Percentiles rank a stretch among this genome's conserved stretches.
These are phyloP conservation scores for Cichlasoma orientale DNA, from an alignment of 2,797 vertebrate genomes.

Conservation along the genomic window DNA sequence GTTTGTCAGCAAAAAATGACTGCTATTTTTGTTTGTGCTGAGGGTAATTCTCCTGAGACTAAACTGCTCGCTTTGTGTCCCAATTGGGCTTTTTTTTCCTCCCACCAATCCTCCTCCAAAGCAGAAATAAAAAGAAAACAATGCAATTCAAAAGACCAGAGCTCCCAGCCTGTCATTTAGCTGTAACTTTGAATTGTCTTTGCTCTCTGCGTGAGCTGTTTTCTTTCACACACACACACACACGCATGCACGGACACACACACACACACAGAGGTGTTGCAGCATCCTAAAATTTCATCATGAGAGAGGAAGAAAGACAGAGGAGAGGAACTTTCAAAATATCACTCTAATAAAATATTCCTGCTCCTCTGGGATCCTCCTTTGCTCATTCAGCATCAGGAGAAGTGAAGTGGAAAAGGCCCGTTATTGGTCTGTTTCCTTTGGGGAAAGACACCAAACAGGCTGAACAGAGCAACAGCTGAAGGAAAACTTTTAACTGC, in stretches of 20 bases:
- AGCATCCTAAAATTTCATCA: slow-evolving; percentile 71
- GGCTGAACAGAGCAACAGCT: slow-evolving; percentile 70
- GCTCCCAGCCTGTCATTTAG: slow-evolving; percentile 77
- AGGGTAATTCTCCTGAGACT: slow-evolving; percentile 69
- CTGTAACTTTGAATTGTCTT: slow-evolving; percentile 74
- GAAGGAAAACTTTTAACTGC: slow-evolving; percentile 72
- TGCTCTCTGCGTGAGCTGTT: slow-evolving; percentile 69
- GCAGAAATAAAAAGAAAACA: slow-evolving; percentile 73
- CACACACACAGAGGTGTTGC: slow-evolving; percentile 46
- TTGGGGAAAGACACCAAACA: slow-evolving; percentile 65
- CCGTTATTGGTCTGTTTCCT: slow-evolving; percentile 72
- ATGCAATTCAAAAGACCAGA: slow-evolving; percentile 67
- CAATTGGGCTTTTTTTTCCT: slow-evolving; percentile 50
- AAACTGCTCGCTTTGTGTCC: slow-evolving; percentile 66
- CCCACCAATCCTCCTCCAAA: slow-evolving; percentile 51
- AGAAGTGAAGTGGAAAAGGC: slow-evolving; percentile 68
- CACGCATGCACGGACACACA: slow-evolving; percentile 9
- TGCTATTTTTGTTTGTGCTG: slow-evolving; percentile 73
- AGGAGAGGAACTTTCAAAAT: slow-evolving; percentile 69
- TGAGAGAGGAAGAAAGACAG: slow-evolving; percentile 66
- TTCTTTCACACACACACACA: slow-evolving; percentile 42
- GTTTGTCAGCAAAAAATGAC: slow-evolving; percentile 78
- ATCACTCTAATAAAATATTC: slow-evolving; percentile 80
- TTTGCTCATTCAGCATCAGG: slow-evolving; percentile 76
- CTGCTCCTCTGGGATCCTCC: slow-evolving; percentile 74